These are phyloP conservation scores for Tipula unca DNA, from an alignment of 2,888 invertebrate species.

Conservation along the genomic window DNA sequence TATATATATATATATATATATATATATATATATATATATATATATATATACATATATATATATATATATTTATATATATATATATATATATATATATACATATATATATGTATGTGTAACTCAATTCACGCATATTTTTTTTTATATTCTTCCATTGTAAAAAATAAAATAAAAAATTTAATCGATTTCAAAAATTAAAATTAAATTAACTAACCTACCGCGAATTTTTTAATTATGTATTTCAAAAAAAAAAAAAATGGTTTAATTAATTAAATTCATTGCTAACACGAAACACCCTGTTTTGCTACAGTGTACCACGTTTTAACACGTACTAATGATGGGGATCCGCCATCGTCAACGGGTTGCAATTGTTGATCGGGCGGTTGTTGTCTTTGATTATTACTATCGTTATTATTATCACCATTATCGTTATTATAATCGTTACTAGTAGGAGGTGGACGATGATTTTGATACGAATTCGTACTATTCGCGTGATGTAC, in stretches of 20 bases:
- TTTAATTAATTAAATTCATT: conserved; percentile 19
- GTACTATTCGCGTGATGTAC: neutral
- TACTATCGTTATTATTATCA: conserved; percentile 19
- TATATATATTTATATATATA: neutral
- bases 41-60: neutral
- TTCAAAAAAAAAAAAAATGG: neutral
- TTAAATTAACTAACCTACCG: neutral
- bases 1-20: neutral
- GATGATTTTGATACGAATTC: neutral
- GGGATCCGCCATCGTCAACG: conserved; percentile 33
- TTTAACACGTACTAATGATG: conserved; percentile 41
- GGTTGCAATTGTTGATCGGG: conserved; percentile 16
- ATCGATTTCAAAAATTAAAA: neutral
- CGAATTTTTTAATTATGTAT: neutral
- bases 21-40: neutral
- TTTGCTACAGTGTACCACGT: conserved; percentile 43
- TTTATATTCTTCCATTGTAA: neutral
- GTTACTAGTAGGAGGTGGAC: neutral
- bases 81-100: neutral
- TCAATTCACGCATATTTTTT: neutral
- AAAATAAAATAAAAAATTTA: neutral
- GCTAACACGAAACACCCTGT: conserved; percentile 43
- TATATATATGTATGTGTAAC: neutral
- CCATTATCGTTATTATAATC: conserved; percentile 16
- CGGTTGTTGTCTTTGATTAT: conserved; percentile 20